Base-by-base conservation (phyloP, 2,888 invertebrate species). In the Orthonevra nobilis region DNA sequence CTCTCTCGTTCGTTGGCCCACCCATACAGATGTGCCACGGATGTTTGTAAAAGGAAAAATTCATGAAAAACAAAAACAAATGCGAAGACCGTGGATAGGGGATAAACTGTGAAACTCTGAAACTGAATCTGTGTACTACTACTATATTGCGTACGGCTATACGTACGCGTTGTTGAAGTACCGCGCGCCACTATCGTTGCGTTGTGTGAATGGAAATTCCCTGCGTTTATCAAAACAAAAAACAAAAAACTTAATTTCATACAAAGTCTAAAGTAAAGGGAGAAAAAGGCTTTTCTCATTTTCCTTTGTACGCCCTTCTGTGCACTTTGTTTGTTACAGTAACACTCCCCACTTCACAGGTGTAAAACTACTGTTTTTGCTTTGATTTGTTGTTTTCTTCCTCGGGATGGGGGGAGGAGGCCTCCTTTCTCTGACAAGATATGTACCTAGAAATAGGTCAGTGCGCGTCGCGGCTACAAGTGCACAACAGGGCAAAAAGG, bases 371-470 rank as follows among this genome's bases (percentile, higher is more conserved):
- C 19, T 10, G 28, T 9, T 44, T 26, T 28, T 7, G 19, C 7
- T 20, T 38, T n/a, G n/a, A n/a, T n/a, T n/a, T 46, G 14, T 19
- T 4, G n/a, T 10, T 9, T 20, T 15, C 23, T 14, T 44, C 6
- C 30, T 30, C 20, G 9, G 32, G 32, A 23, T 23, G 0, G 36
- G 32, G 23, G 32, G 0, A 23, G 32, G 23, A 26, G 26, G 26
- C 19, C 5, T 19, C 15, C 15, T 12, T 40, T 30, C 20, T 26
- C 1, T 15, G 3, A n/a, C n/a, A 32, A 32, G 9, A 14, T 32
- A 2, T 20, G 12, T 56, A 12, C 30, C 17, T 14, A 14, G 30
- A 77, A 77, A 70, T 77, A 77, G 77, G 77, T 77, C 77, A 72
- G 54, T 70, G 52, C 70, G 70, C 64, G 70, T 19, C 28, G 34